phyloP scores from a whole-genome alignment of 2,888 invertebrate species.

The Netelia melanura region DNA sequence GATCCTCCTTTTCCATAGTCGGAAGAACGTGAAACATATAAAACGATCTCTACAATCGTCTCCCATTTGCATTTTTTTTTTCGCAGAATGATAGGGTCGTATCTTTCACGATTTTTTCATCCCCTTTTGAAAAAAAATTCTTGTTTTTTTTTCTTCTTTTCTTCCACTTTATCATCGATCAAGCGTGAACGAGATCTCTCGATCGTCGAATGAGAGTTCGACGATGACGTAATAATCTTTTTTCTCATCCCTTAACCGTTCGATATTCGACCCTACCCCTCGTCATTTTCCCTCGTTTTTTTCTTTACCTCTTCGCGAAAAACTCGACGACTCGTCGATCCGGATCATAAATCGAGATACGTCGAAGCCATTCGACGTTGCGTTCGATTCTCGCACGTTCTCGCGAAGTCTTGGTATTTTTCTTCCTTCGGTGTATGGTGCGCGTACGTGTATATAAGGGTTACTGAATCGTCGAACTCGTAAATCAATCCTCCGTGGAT shows the following conservation, averaged over 20 bases:
- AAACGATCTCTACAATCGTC: not conserved
- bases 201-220: constrained; percentile 20
- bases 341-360: constrained; percentile 65
- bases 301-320: constrained; percentile 12
- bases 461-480: constrained; percentile 61
- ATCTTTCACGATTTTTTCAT: not conserved
- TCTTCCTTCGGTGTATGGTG: not conserved
- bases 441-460: constrained; percentile 21
- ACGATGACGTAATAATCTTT: constrained; percentile 43
- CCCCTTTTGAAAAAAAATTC: not conserved
- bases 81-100: not conserved
- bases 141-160: not conserved
- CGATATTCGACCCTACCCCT: constrained; percentile 1
- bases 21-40: not conserved
- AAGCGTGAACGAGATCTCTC: constrained; percentile 10
- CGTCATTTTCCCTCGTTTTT: constrained; percentile 22
- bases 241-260: constrained; percentile 13
- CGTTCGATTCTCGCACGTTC: constrained; percentile 57
- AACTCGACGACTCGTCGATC: constrained; percentile 45
- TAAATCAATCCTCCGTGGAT: constrained; percentile 70
- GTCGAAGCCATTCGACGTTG: constrained; percentile 58
- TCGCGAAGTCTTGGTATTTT: constrained; percentile 27
- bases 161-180: constrained; percentile 19
- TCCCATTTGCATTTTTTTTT: not conserved
- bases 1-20: not conserved